Conservation (phyloP, 1,140 invertebrate genomes). For the Trichonephila clavata region DNA sequence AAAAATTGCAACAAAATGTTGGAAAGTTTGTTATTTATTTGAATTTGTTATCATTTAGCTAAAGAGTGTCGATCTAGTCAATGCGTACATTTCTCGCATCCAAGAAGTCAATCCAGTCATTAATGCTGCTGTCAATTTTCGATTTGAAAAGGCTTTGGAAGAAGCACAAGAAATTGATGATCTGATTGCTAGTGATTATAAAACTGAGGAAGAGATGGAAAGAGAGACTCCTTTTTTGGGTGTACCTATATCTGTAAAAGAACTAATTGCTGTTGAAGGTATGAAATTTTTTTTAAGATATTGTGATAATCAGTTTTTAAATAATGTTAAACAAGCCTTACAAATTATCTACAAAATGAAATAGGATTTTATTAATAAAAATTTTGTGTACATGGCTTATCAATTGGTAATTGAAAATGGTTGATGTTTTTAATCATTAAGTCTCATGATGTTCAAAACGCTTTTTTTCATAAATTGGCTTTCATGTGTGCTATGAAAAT, state of each 20-base stretch:
- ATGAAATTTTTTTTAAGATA: slow-evolving; percentile 17
- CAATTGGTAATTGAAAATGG: no score
- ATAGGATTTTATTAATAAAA: no score
- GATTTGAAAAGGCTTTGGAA: slow-evolving; percentile 77
- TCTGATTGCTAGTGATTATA: slow-evolving; percentile 51
- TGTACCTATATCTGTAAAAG: slow-evolving; percentile 78
- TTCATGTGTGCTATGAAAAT: no score
- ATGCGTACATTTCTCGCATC: slow-evolving; percentile 78
- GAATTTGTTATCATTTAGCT: slow-evolving; percentile 65
- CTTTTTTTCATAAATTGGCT: no score
- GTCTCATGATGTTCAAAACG: no score
- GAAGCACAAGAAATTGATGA: slow-evolving; percentile 78
- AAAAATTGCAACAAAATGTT: no score
- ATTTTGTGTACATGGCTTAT: no score
- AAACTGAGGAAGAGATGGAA: slow-evolving; percentile 75
- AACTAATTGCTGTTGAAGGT: slow-evolving; percentile 78
- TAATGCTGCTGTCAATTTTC: slow-evolving; percentile 78
- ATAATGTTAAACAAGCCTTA: no score
- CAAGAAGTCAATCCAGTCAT: slow-evolving; percentile 78
- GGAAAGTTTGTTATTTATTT: no score
- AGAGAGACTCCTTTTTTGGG: slow-evolving; percentile 78
- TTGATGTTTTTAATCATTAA: no score
- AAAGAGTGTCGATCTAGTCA: slow-evolving; percentile 78
- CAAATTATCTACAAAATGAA: no score
- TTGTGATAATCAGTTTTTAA: no score